Evolutionary conservation across 2,113 vertebrate species (phyloP).

Genomic region (Lynx canadensis): DNA sequence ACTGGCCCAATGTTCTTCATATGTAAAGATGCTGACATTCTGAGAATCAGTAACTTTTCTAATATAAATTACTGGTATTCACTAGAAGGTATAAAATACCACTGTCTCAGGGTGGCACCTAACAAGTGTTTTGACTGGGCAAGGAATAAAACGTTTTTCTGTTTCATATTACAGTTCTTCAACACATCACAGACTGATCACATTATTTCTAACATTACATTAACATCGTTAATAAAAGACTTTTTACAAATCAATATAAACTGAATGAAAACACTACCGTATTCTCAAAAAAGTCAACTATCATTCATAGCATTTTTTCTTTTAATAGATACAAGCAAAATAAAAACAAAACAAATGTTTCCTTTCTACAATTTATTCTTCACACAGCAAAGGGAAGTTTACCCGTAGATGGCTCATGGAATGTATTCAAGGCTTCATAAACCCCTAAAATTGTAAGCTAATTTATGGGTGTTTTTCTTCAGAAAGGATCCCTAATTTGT

Average conservation of each 20-base stretch:
- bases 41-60: neutral
- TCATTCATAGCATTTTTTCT: neutral
- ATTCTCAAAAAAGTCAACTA: neutral
- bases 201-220: neutral
- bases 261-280: neutral
- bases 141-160: neutral
- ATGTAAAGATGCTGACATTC: neutral
- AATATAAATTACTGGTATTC: neutral
- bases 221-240: neutral
- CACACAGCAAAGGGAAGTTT: neutral
- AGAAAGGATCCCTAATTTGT: neutral
- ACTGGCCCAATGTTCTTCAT: neutral
- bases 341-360: neutral
- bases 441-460: neutral
- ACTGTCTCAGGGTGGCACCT: neutral
- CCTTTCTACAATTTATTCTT: slow-evolving; percentile 32
- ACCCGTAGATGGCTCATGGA: neutral
- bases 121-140: neutral
- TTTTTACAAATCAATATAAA: neutral
- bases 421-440: neutral
- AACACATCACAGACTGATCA: neutral
- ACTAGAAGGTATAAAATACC: neutral
- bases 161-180: neutral
- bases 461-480: neutral
- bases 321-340: slow-evolving; percentile 20